A percentile compares a stretch with the other conserved stretches of the same genome.
Conservation (phyloP, 1,140 invertebrate genomes). For the Trachymyrmex cornetzi region DNA sequence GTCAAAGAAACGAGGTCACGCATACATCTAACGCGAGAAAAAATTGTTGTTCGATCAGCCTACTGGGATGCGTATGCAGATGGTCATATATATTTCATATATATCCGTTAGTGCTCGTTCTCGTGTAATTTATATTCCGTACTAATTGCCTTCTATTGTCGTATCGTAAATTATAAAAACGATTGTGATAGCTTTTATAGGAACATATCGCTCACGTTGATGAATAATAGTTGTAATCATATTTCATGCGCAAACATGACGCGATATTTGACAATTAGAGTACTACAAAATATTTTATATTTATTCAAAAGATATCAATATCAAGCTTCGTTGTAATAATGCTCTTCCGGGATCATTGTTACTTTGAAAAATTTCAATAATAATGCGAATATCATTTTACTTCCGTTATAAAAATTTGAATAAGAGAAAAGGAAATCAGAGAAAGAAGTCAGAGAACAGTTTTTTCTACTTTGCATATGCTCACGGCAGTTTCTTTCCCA, state of each 20-base stretch:
- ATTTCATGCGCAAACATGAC: not conserved
- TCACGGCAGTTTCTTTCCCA: not conserved
- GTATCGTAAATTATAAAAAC: constrained; percentile 20
- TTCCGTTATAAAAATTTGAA: not conserved
- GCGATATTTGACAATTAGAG: constrained; percentile 15
- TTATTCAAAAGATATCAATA: not conserved
- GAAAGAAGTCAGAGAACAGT: not conserved
- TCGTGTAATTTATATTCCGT: constrained; percentile 26
- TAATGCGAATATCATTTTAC: constrained; percentile 10
- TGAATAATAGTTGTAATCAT: constrained; percentile 27
- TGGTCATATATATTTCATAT: constrained; percentile 17
- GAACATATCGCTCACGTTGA: not conserved
- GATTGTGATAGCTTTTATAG: not conserved
- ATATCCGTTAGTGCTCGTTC: constrained; percentile 16
- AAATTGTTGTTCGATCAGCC: constrained; percentile 17
- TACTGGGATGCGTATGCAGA: constrained; percentile 10
- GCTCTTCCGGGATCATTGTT: not conserved
- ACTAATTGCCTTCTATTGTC: constrained; percentile 37
- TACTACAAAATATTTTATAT: not conserved
- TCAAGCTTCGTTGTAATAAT: not conserved
- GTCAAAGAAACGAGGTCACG: constrained; percentile 5
- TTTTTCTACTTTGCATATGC: not conserved
- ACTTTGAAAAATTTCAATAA: not conserved
- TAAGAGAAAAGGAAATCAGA: not conserved
- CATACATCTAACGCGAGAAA: not conserved